Conservation (phyloP, 2,797 vertebrate species). For the Huso huso region DNA sequence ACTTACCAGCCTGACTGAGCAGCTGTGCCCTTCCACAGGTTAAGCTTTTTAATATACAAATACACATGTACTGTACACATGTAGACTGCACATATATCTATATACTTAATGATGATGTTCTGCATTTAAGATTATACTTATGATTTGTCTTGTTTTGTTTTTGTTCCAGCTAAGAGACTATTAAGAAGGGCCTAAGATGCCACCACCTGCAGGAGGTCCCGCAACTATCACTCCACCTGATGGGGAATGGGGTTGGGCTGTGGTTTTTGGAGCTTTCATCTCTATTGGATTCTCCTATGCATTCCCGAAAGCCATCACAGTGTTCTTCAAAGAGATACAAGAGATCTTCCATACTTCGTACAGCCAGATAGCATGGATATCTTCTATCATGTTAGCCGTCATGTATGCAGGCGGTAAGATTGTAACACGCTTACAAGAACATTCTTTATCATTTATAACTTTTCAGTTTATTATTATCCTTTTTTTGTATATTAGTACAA, state of each 20-base stretch:
- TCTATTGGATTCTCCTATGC: conserved; percentile 97
- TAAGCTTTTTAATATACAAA: no score
- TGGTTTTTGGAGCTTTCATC: conserved; percentile 82
- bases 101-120: no score
- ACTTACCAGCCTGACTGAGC: background rate
- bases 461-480: conserved; percentile 7
- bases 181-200: conserved; percentile 56
- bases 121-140: background rate
- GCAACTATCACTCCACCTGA: conserved; percentile 70
- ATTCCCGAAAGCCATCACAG: conserved; percentile 91
- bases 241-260: conserved; percentile 93
- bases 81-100: no score
- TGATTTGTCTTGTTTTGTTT: conserved; percentile 13
- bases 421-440: background rate
- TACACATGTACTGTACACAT: no score
- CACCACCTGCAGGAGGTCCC: conserved; percentile 42
- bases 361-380: conserved; percentile 93
- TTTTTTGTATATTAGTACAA: conserved; percentile 28
- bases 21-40: background rate
- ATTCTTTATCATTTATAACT: background rate
- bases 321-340: conserved; percentile 96
- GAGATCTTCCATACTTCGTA: conserved; percentile 77
- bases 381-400: conserved; percentile 92
- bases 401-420: conserved; percentile 93
- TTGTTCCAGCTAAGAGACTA: conserved; percentile 28